phyloP scores from a whole-genome alignment of 2,888 invertebrate species.

The Melanchra persicariae region DNA sequence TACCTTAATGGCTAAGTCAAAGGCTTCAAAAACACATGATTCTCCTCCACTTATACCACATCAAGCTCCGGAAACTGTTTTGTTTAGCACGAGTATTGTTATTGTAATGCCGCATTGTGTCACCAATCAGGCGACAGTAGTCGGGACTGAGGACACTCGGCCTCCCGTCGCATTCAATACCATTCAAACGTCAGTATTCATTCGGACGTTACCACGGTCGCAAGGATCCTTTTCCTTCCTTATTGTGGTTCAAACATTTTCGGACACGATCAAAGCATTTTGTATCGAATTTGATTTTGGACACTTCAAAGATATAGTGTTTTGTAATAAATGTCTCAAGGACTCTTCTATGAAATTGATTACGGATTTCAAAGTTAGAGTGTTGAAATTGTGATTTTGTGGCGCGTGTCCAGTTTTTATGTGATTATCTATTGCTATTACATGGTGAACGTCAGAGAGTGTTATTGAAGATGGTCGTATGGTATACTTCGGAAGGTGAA shows the following conservation, averaged over 20 bases:
- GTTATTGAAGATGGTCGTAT: slow-evolving; percentile 65
- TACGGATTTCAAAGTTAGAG: slow-evolving; percentile 47
- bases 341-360: slow-evolving; percentile 46
- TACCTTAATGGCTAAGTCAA: slow-evolving; percentile 29
- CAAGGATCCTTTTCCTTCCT: background rate
- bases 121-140: slow-evolving; percentile 55
- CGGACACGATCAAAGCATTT: background rate
- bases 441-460: slow-evolving; percentile 27
- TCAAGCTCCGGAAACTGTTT: slow-evolving; percentile 80
- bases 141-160: slow-evolving; percentile 47
- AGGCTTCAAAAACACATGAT: slow-evolving; percentile 27
- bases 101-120: slow-evolving; percentile 83
- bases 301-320: slow-evolving; percentile 5
- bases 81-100: slow-evolving; percentile 81
- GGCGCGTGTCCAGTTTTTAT: slow-evolving; percentile 29
- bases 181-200: slow-evolving; percentile 32
- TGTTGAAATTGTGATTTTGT: slow-evolving; percentile 30
- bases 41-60: slow-evolving; percentile 59
- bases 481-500: slow-evolving; percentile 61
- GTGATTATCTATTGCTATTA: slow-evolving; percentile 28
- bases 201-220: slow-evolving; percentile 37
- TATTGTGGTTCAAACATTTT: slow-evolving; percentile 10
- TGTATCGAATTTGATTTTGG: slow-evolving; percentile 16
- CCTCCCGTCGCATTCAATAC: slow-evolving; percentile 49
- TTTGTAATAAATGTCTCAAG: slow-evolving; percentile 19